These are phyloP conservation scores for Saturnia pavonia DNA, from an alignment of 2,888 invertebrate species.

Conservation along the genomic window DNA sequence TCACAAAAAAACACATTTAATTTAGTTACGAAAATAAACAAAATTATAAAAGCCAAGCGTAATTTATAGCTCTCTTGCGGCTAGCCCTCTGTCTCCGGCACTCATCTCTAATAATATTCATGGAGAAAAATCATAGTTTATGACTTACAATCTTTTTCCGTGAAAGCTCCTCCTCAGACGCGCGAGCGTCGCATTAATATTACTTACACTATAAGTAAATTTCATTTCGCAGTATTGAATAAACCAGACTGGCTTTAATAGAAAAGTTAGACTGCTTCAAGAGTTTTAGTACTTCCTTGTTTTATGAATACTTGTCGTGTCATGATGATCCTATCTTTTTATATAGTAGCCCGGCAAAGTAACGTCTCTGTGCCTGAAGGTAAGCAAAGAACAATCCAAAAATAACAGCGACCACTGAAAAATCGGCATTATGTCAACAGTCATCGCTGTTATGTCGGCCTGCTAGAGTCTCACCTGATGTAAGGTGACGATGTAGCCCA, in stretches of 20 bases:
- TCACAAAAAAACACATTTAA: neutral
- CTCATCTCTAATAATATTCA: slow-evolving; percentile 68
- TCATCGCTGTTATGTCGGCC: too few species aligned
- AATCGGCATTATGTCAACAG: too few species aligned
- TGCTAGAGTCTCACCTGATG: too few species aligned
- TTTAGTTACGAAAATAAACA: too few species aligned
- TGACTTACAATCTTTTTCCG: slow-evolving; percentile 64
- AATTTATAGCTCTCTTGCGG: slow-evolving; percentile 20
- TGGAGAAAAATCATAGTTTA: slow-evolving; percentile 77
- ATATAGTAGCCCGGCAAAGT: too few species aligned
- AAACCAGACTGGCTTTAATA: slow-evolving; percentile 38
- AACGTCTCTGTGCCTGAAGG: too few species aligned
- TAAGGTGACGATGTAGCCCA: too few species aligned
- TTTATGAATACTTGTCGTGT: neutral
- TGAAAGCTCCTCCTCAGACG: slow-evolving; percentile 67
- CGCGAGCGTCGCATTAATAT: slow-evolving; percentile 59
- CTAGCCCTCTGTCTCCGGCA: slow-evolving; percentile 47
- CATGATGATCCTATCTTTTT: neutral
- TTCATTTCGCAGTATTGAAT: slow-evolving; percentile 59
- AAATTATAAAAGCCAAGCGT: slow-evolving; percentile 15
- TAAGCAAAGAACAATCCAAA: too few species aligned
- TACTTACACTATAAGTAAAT: slow-evolving; percentile 66
- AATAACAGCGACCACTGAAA: too few species aligned
- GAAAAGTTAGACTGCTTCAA: slow-evolving; percentile 19
- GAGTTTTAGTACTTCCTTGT: slow-evolving; percentile 9